phyloP scores from a whole-genome alignment of 2,888 invertebrate species.

The Agonum fuliginosum region DNA sequence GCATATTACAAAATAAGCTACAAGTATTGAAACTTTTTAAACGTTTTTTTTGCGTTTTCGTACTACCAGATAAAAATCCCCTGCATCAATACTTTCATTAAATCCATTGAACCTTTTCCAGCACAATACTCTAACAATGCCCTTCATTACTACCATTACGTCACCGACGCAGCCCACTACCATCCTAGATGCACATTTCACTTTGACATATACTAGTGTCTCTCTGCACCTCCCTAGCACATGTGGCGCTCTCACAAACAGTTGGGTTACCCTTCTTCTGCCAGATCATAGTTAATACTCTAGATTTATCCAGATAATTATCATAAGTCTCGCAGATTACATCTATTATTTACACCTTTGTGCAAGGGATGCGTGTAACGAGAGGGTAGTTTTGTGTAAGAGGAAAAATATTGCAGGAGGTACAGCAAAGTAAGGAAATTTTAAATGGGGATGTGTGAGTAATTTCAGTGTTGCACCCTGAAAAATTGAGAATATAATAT shows the following conservation, averaged over 20 bases:
- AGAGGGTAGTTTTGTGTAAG: background rate
- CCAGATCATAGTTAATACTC: conserved; percentile 23
- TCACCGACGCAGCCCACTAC: background rate
- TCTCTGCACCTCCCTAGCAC: background rate
- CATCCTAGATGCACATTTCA: background rate
- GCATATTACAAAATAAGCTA: no score
- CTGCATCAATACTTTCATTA: no score
- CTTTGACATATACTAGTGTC: no score
- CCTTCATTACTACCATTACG: background rate
- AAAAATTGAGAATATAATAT: no score
- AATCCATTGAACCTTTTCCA: no score
- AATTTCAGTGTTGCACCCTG: no score
- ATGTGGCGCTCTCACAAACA: conserved; percentile 2
- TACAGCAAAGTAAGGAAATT: no score
- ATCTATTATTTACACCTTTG: conserved; percentile 58
- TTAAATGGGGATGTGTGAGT: no score
- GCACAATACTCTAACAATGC: background rate
- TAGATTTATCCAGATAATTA: conserved; percentile 56
- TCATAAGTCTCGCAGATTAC: conserved; percentile 55
- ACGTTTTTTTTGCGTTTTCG: no score
- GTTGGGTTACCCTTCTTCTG: background rate
- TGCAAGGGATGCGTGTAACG: background rate
- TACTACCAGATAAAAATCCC: no score
- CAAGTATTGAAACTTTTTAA: no score
- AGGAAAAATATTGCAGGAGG: background rate